Evolutionary conservation across 2,888 invertebrate genomes (phyloP), one percentile per base, ranked within the genome.

Genomic region (Odontomyia ornata): DNA sequence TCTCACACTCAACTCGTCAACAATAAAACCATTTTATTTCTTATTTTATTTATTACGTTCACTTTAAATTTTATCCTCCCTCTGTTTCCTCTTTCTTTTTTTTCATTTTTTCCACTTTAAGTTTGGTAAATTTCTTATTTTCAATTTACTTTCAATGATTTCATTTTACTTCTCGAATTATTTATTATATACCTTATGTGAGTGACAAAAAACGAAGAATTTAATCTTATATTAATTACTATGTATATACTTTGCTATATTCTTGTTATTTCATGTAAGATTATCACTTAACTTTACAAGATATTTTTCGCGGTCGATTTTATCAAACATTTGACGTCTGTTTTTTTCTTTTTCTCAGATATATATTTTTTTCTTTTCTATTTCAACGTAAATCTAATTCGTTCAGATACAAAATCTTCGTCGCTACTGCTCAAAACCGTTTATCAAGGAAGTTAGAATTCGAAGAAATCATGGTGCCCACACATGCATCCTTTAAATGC

Each of bases 181-280:
- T 67, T 15, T 46, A 46, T 23, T 72, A 56, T 72, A 28, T 72
- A n/a, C 36, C 57, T 72, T 72, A 43, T 4, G 30, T 57, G 27
- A 73, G 73, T 73, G 73, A 73, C 73, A 57, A 73, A 52, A 73
- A 60, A 73, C 30, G 25, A 57, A 69, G 43, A 47, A 36, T 73
- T 73, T 43, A 67, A 57, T 73, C 73, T 73, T 73, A 73, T 36
- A 47, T 69, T 69, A 69, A 47, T 47, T 69, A 69, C 47, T 69
- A 69, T 69, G 65, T 65, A 69, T 69, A 69, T 69, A 69, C 69
- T 69, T 69, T 67, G 28, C 67, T 64, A 46, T 69, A 47, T 69
- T 46, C 25, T 69, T 47, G 69, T 69, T 46, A 69, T 69, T 69
- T 69, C 47, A 69, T 25, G 47, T 69, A 47, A 69, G 47, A 47